These are phyloP conservation scores for Bergia sp. DNA, from an alignment of 92 coral and sea anemone genomes.

Conservation along the genomic window DNA sequence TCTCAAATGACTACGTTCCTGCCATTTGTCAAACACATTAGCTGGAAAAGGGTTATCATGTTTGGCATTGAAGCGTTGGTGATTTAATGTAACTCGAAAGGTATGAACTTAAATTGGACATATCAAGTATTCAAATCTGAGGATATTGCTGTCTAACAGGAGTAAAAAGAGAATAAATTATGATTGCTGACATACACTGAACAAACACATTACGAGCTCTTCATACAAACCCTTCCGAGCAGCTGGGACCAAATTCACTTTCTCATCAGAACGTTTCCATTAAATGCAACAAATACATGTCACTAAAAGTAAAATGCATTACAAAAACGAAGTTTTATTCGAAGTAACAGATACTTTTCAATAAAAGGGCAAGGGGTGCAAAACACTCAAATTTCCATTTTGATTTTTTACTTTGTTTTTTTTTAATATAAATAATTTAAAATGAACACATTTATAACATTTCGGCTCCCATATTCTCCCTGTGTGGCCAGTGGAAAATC, in stretches of 20 bases:
- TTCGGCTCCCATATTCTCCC: constrained; percentile 36
- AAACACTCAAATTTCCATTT: constrained; percentile 27
- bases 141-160: constrained; percentile 75
- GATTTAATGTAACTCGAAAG: constrained; percentile 64
- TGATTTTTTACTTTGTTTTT: constrained; percentile 19
- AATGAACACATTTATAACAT: constrained; percentile 20
- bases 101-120: constrained; percentile 66
- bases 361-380: constrained; percentile 15
- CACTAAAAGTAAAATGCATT: constrained; percentile 34
- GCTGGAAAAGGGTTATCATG: constrained; percentile 37
- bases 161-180: constrained; percentile 85
- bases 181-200: constrained; percentile 89
- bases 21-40: constrained; percentile 46
- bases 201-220: constrained; percentile 88
- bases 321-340: constrained; percentile 20
- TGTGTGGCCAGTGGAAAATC: constrained; percentile 40
- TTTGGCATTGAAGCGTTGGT: constrained; percentile 61
- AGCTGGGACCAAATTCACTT: constrained; percentile 77
- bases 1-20: constrained; percentile 31
- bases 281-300: constrained; percentile 33
- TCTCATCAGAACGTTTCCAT: constrained; percentile 78
- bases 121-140: constrained; percentile 79
- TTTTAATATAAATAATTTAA: constrained; percentile 12
- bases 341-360: constrained; percentile 29
- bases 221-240: constrained; percentile 67